Conservation (phyloP, 2,888 invertebrate genomes). For the Blastobasis adustella region DNA sequence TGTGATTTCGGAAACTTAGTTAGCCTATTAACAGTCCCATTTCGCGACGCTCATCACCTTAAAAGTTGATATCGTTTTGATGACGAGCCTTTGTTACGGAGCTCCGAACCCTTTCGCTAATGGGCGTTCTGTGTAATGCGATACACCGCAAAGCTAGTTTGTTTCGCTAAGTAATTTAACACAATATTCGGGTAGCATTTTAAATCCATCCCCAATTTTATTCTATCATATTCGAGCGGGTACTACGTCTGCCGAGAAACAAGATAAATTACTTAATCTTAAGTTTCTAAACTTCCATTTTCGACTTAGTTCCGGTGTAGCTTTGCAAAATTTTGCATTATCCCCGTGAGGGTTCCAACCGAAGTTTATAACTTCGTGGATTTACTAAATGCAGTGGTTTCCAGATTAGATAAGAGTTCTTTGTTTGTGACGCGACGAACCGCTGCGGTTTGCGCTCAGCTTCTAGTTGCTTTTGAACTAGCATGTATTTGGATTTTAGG, state of each 20-base stretch:
- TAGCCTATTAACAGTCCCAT: constrained; percentile 52
- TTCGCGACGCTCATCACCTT: constrained; percentile 33
- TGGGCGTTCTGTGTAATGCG: constrained; percentile 6
- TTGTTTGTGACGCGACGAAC: no score
- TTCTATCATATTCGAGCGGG: background rate
- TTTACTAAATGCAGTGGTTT: constrained; percentile 4
- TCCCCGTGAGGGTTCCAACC: constrained; percentile 3
- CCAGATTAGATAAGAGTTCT: no score
- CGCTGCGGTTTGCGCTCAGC: no score
- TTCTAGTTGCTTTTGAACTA: no score
- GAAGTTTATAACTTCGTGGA: constrained; percentile 1
- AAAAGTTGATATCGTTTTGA: constrained; percentile 19
- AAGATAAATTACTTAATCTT: constrained; percentile 8
- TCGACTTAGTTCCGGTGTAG: constrained; percentile 3
- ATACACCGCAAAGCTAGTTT: background rate
- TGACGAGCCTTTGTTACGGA: constrained; percentile 1
- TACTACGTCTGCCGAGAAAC: constrained; percentile 1
- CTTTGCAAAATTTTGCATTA: constrained; percentile 3
- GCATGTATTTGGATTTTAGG: no score
- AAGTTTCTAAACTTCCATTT: constrained; percentile 3
- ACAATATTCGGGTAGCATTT: no score
- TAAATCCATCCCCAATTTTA: background rate
- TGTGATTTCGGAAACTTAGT: constrained; percentile 60
- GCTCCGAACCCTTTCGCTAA: constrained; percentile 2
- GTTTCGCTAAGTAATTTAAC: background rate